Base-by-base conservation (phyloP, 2,113 vertebrate genomes). In the Aix galericulata region DNA sequence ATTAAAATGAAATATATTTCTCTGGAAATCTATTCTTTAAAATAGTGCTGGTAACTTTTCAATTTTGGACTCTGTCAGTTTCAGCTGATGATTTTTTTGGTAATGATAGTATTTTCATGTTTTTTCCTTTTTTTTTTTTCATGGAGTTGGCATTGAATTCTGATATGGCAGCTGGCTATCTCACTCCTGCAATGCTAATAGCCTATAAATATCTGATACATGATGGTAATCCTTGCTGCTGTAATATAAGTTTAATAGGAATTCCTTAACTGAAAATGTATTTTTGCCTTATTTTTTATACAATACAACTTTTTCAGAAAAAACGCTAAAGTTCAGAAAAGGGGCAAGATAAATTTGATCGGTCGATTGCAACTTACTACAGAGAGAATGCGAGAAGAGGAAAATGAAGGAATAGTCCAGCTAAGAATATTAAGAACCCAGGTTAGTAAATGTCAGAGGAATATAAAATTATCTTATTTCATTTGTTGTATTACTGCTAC, bases 321-420 rank as follows among this genome's bases (percentile, higher is more conserved):
- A 98, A 99, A 99, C 34, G 99, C 98, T 89, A 99, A 99, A 97
- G 99, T 99, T 95, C 99, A 99, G 97, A 99, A 99, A 97, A 98
- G 99, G 81, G 99, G 99, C 80, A 99, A 99, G 98, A 99, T 99
- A 82, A 99, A 99, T 95, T 98, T 99, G 97, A 99, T 99, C 94
- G 99, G 99, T 85, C 99, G 99, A 31, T 98, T 99, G 80, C 99
- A 99, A 94, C 98, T 99, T 89, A 99, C 99, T 55, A 99, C 99
- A 4, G 99, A 99, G 96, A 98, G 99, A 95, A 99, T 99, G 99
- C 98, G 99, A 91, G 99, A 99, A 96, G 99, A 99, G 89, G 99
- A 99, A 90, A 99, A 99, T 80, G 99, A 99, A 98, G 99, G 99
- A 96, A 99, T 99, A 89, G 99, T 99, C 86, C 99, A 99, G 91